Percentiles rank a stretch among this genome's conserved stretches.
Conservation (phyloP, 2,888 invertebrate species). For the Alviniconcha strummeri region DNA sequence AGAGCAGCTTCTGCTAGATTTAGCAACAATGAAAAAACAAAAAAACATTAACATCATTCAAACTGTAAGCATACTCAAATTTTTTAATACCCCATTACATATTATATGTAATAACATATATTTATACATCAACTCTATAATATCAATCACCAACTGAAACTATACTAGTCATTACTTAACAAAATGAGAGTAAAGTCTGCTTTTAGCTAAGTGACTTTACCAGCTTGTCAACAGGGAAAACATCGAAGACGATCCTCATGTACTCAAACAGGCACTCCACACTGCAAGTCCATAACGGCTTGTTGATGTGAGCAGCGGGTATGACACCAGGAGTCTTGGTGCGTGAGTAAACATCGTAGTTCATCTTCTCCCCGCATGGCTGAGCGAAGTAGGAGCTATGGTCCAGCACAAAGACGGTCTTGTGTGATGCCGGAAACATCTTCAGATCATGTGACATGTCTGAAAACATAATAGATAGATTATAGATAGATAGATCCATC, state of each 20-base stretch:
- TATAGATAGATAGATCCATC: too few species aligned
- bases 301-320: slow-evolving; percentile 87
- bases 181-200: too few species aligned
- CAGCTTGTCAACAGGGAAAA: slow-evolving; percentile 84
- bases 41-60: too few species aligned
- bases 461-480: background rate
- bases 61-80: too few species aligned
- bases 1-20: too few species aligned
- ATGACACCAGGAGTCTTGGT: slow-evolving; percentile 78
- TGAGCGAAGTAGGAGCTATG: slow-evolving; percentile 93
- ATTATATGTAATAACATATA: too few species aligned
- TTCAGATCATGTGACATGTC: background rate
- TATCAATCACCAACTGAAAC: too few species aligned
- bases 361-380: slow-evolving; percentile 86
- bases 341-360: slow-evolving; percentile 84
- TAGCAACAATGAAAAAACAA: too few species aligned
- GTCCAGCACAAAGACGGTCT: slow-evolving; percentile 96
- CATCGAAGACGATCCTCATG: slow-evolving; percentile 96
- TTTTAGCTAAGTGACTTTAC: slow-evolving; percentile 40
- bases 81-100: too few species aligned
- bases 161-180: too few species aligned
- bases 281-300: slow-evolving; percentile 96
- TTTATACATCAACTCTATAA: too few species aligned
- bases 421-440: slow-evolving; percentile 78
- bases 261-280: slow-evolving; percentile 97